Conservation (phyloP, 2,888 invertebrate species). For the Cistogaster globosa region DNA sequence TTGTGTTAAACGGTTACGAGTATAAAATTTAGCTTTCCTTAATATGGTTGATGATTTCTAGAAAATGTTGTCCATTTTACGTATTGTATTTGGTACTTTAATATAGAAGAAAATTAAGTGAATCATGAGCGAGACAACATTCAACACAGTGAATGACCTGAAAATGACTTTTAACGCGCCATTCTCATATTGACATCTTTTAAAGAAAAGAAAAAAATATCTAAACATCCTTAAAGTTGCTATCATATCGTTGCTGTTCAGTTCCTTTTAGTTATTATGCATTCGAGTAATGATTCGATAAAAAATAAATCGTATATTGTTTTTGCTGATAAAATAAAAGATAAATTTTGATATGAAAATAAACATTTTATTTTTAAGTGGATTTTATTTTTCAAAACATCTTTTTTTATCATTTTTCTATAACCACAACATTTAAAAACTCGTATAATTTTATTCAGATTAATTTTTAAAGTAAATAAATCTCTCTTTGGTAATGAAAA, state of each 20-base stretch:
- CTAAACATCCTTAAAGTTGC: slow-evolving; percentile 20
- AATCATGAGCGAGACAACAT: slow-evolving; percentile 78
- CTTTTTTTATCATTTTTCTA: no score
- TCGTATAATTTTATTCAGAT: no score
- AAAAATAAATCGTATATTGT: neutral
- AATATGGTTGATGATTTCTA: slow-evolving; percentile 50
- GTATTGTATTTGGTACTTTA: slow-evolving; percentile 19
- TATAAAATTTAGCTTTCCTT: slow-evolving; percentile 22
- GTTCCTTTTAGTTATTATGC: neutral
- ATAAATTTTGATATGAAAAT: no score
- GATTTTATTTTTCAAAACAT: no score
- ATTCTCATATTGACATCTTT: slow-evolving; percentile 61
- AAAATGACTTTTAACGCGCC: slow-evolving; percentile 81
- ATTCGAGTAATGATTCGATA: neutral
- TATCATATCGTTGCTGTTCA: slow-evolving; percentile 20
- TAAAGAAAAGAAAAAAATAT: slow-evolving; percentile 56
- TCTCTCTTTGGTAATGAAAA: no score
- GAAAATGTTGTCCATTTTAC: slow-evolving; percentile 1
- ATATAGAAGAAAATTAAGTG: slow-evolving; percentile 69
- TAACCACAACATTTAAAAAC: no score
- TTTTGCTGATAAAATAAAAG: neutral
- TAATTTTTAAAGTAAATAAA: no score
- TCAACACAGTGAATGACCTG: slow-evolving; percentile 82
- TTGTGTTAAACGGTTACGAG: slow-evolving; percentile 7
- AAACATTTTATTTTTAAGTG: no score